These are phyloP conservation scores for Vidua macroura DNA, from an alignment of 2,113 vertebrate genomes.

Conservation along the genomic window DNA sequence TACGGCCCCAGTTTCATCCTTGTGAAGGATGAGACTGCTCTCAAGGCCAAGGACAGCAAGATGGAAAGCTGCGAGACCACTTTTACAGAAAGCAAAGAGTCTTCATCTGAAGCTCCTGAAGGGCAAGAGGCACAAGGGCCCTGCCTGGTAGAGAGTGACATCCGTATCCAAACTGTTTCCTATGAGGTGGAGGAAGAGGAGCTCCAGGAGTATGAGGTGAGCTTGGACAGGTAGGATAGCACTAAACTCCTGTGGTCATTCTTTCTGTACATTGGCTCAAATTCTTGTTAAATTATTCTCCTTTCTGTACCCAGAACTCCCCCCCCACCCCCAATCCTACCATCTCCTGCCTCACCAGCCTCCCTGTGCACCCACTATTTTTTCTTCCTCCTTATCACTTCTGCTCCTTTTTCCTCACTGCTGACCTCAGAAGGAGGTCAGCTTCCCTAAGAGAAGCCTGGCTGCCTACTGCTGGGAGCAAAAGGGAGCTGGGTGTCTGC, in stretches of 20 bases:
- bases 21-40: constrained; percentile 82
- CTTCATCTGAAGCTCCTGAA: constrained; percentile 63
- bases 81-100: constrained; percentile 86
- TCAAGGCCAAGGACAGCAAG: constrained; percentile 89
- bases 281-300: neutral
- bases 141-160: constrained; percentile 76
- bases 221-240: neutral
- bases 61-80: constrained; percentile 92
- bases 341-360: neutral
- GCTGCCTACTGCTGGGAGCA: neutral
- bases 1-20: constrained; percentile 86
- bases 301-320: neutral
- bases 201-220: constrained; percentile 89
- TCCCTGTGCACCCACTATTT: neutral
- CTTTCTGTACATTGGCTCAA: neutral
- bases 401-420: neutral
- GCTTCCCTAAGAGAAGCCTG: neutral
- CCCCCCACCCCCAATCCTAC: neutral
- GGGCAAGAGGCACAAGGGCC: constrained; percentile 73
- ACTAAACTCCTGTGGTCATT: neutral
- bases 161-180: constrained; percentile 92
- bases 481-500: neutral
- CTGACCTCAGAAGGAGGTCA: neutral
- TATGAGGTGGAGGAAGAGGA: constrained; percentile 94
- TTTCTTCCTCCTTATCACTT: neutral